These are phyloP conservation scores for Fukomys damarensis DNA, from an alignment of 2,113 vertebrate genomes.

Conservation along the genomic window DNA sequence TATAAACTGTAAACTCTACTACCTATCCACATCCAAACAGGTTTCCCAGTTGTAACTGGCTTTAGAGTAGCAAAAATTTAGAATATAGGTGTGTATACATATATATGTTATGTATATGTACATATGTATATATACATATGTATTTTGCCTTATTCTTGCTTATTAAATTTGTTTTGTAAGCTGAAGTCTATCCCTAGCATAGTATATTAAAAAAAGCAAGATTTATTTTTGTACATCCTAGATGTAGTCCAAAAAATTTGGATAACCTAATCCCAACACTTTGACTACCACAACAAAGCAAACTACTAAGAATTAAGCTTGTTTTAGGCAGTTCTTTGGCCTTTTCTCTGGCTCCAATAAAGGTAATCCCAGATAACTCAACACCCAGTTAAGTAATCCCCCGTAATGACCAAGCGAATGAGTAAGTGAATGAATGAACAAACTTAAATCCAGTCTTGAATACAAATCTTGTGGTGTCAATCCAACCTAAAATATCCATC, in stretches of 20 bases:
- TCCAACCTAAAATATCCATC: neutral
- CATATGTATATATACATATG: neutral
- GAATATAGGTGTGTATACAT: neutral
- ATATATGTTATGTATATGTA: too few relatives aligned
- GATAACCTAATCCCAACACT: neutral
- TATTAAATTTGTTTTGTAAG: conserved; percentile 16
- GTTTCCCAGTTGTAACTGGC: neutral
- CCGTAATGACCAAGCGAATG: neutral
- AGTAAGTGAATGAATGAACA: neutral
- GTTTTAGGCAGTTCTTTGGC: neutral
- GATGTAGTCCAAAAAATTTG: neutral
- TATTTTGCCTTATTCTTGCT: neutral
- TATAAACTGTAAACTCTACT: conserved; percentile 6
- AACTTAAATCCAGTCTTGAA: neutral
- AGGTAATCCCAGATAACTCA: neutral
- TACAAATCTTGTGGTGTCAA: neutral
- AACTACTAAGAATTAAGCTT: neutral
- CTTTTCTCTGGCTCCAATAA: neutral
- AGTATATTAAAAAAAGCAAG: neutral
- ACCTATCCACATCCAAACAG: neutral
- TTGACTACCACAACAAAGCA: conserved; percentile 19
- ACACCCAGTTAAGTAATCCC: neutral
- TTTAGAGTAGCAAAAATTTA: neutral
- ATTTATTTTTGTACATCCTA: neutral
- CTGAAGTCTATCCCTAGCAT: neutral